Conservation (phyloP, 64 coral and sea anemone species). For the Montipora capricornis region DNA sequence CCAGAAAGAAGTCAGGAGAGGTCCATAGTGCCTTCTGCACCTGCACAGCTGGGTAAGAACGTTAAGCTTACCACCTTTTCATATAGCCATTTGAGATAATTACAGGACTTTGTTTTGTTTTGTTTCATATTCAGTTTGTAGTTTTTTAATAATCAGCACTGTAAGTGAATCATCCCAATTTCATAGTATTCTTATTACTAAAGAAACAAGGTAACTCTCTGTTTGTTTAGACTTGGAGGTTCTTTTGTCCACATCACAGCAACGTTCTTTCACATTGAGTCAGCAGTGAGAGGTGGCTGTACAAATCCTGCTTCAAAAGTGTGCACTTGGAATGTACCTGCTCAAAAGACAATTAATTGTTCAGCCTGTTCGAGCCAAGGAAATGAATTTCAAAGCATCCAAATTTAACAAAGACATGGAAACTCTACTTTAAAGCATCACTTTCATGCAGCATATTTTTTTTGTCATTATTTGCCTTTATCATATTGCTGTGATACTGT, state of each 20-base stretch:
- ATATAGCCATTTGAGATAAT: not conserved
- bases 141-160: not conserved
- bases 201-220: not conserved
- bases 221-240: slow-evolving; percentile 49
- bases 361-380: slow-evolving; percentile 47
- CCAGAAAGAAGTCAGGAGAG: slow-evolving; percentile 35
- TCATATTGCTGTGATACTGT: too few relatives aligned
- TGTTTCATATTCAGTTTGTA: not conserved
- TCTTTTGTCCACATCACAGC: slow-evolving; percentile 73
- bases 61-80: not conserved
- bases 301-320: slow-evolving; percentile 56
- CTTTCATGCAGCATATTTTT: slow-evolving; percentile 1
- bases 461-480: too few relatives aligned
- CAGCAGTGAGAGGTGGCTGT: slow-evolving; percentile 37
- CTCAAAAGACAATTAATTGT: slow-evolving; percentile 42
- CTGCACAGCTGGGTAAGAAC: slow-evolving; percentile 62
- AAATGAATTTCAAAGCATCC: slow-evolving; percentile 61
- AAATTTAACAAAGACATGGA: slow-evolving; percentile 69
- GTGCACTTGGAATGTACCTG: slow-evolving; percentile 64
- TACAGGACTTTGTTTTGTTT: not conserved
- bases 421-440: not conserved
- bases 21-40: slow-evolving; percentile 71
- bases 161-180: not conserved
- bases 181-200: not conserved
- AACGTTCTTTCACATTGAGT: slow-evolving; percentile 61